Conservation (phyloP, 1,140 invertebrate genomes). For the Glossosoma conforme region DNA sequence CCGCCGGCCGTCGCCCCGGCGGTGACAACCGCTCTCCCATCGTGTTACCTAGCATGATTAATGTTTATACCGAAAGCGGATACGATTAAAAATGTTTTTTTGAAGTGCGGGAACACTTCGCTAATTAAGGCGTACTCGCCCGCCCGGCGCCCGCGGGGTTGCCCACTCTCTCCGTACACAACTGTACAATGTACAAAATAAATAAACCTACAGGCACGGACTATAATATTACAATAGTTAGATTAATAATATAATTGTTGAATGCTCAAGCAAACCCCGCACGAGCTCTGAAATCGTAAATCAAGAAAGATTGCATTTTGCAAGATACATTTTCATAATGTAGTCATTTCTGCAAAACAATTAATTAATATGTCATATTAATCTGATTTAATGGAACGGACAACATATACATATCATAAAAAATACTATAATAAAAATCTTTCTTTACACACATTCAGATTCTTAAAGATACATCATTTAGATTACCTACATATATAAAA, state of each 20-base stretch:
- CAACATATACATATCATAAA: no score
- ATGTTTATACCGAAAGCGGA: not conserved
- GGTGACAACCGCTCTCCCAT: not conserved
- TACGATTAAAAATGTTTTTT: not conserved
- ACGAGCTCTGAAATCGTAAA: no score
- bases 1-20: not conserved
- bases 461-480: no score
- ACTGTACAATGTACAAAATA: constrained; percentile 25
- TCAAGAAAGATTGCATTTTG: no score
- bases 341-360: no score
- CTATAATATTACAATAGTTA: constrained; percentile 29
- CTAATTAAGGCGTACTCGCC: not conserved
- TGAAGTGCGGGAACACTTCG: not conserved
- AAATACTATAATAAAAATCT: no score
- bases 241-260: constrained; percentile 17
- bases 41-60: not conserved
- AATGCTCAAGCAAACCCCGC: no score
- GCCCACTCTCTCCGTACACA: constrained; percentile 2
- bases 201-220: constrained; percentile 31
- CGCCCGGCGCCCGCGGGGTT: not conserved
- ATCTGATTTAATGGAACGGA: no score
- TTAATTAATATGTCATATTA: no score
- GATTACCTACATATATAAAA: no score
- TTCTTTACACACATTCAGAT: no score
- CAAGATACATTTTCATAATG: no score